Percentiles rank a stretch among this genome's conserved stretches.
phyloP scores from a whole-genome alignment of 2,888 invertebrate species.

The Scaptomyza caliginosa region DNA sequence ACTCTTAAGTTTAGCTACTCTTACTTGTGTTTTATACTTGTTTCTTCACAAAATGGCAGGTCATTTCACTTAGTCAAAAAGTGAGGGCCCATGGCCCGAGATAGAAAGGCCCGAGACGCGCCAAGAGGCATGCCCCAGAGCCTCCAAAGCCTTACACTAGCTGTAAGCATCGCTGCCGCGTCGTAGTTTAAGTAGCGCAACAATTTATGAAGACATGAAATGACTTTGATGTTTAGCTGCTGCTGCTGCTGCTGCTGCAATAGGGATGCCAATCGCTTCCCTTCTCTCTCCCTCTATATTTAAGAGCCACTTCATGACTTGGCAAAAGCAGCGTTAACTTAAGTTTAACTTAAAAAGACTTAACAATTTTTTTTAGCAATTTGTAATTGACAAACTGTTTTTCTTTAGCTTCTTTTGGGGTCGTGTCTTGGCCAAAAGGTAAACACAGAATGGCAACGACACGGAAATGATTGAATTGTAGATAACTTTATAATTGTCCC shows the following conservation, averaged over 20 bases:
- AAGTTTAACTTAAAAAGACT: conserved; percentile 20
- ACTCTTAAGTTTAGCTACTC: too few species aligned
- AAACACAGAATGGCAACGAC: conserved; percentile 41
- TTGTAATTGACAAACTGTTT: conserved; percentile 68
- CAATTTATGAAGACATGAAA: conserved; percentile 76
- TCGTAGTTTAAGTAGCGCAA: conserved; percentile 58
- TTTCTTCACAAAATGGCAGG: conserved; percentile 69
- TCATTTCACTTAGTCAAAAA: conserved; percentile 74
- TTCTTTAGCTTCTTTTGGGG: conserved; percentile 10
- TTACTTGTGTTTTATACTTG: conserved; percentile 19
- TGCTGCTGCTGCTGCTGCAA: conserved; percentile 41
- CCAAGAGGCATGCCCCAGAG: conserved; percentile 44
- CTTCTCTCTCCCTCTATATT: background rate
- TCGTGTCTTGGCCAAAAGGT: conserved; percentile 37
- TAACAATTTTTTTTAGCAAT: conserved; percentile 52
- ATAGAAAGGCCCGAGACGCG: conserved; percentile 47
- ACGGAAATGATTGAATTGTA: conserved; percentile 55
- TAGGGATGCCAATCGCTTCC: background rate
- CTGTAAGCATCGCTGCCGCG: conserved; percentile 4
- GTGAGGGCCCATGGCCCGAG: conserved; percentile 31
- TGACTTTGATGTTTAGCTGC: conserved; percentile 71
- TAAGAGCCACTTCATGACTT: conserved; percentile 55
- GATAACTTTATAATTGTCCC: conserved; percentile 56
- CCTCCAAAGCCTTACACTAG: background rate
- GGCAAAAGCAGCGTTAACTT: conserved; percentile 44